phyloP scores from a whole-genome alignment of 2,113 vertebrate genomes.

The Uria aalge region DNA sequence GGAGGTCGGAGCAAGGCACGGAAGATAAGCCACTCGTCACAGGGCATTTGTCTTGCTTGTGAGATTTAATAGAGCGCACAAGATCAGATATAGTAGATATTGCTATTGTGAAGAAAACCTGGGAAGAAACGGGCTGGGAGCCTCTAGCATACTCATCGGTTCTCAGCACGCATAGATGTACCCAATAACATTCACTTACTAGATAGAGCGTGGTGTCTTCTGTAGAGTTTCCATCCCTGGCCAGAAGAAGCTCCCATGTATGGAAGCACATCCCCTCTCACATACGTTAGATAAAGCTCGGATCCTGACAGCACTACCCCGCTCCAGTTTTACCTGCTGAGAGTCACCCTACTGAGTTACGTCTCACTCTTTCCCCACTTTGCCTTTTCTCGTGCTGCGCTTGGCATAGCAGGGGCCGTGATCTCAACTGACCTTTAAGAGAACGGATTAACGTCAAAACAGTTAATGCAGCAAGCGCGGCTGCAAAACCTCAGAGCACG shows the following conservation, averaged over 20 bases:
- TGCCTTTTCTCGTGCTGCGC: background rate
- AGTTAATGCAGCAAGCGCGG: background rate
- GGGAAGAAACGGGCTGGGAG: background rate
- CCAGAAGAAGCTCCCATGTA: background rate
- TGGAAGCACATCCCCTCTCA: background rate
- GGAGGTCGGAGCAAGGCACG: background rate
- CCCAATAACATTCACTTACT: background rate
- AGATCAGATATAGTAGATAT: background rate
- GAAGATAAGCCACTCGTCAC: constrained; percentile 26
- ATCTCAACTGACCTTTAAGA: background rate
- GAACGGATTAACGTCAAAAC: background rate
- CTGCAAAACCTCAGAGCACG: background rate
- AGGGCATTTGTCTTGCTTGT: constrained; percentile 11
- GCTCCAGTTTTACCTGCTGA: background rate
- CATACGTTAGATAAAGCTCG: background rate
- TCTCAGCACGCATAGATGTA: accelerated
- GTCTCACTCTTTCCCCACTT: background rate
- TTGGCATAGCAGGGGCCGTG: background rate
- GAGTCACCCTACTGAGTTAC: background rate
- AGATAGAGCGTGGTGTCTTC: background rate
- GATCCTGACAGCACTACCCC: background rate
- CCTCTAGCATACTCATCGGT: background rate
- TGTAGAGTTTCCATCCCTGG: background rate
- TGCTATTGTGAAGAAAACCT: background rate
- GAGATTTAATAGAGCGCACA: constrained; percentile 35